These are phyloP conservation scores for Malacosoma neustria DNA, from an alignment of 2,888 invertebrate genomes.

Conservation along the genomic window DNA sequence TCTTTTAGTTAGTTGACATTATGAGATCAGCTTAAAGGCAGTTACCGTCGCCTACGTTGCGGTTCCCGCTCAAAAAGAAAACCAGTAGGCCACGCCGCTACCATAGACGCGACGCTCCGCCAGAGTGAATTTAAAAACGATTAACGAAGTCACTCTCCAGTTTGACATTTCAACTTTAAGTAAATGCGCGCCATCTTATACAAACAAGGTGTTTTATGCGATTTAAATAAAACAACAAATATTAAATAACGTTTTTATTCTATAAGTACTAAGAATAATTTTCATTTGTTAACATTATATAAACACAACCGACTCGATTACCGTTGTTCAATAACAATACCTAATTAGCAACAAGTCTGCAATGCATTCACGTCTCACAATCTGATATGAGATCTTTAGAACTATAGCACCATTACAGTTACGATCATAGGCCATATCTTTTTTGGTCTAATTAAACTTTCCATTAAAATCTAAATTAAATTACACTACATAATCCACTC, in stretches of 20 bases:
- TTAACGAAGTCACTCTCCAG: no score
- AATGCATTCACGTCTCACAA: constrained; percentile 43
- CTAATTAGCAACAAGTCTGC: constrained; percentile 37
- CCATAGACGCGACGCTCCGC: no score
- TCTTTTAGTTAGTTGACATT: no score
- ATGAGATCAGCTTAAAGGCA: no score
- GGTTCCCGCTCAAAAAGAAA: no score
- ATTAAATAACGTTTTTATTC: constrained; percentile 58
- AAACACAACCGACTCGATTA: constrained; percentile 63
- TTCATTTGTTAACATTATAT: constrained; percentile 43
- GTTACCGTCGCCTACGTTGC: no score
- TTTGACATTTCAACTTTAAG: no score
- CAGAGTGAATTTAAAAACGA: no score
- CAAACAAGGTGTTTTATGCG: no score
- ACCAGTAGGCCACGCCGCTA: no score
- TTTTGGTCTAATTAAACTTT: constrained; percentile 58
- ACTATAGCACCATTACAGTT: constrained; percentile 72
- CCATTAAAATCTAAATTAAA: constrained; percentile 16
- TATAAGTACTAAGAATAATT: constrained; percentile 67
- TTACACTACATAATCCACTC: no score
- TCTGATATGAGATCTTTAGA: constrained; percentile 67
- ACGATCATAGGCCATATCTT: constrained; percentile 66
- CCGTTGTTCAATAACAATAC: constrained; percentile 29
- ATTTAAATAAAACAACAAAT: constrained; percentile 21
- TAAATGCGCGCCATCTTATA: no score